Evolutionary conservation across 2,888 invertebrate genomes (phyloP), one percentile per base, ranked within the genome.

Genomic region (Ochropacha duplaris): DNA sequence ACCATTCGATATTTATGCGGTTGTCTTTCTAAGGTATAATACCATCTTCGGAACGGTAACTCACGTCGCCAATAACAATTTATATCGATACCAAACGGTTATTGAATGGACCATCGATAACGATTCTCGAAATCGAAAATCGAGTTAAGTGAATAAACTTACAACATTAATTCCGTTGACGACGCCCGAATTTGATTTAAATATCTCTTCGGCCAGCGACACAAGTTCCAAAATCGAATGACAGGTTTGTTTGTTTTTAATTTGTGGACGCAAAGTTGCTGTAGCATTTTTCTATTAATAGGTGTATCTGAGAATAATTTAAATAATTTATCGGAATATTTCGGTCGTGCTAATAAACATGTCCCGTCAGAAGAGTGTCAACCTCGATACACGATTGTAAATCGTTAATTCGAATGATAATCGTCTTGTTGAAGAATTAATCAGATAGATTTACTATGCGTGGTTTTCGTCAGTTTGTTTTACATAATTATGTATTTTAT

Each of bases 11-110:
- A 87, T 90, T 88, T 89, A 88, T 88, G 83, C 81, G 82, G 81
- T 86, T 87, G 87, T 88, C 87, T 84, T 85, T 79, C 68, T 58
- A 51, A 58, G 84, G 86, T 87, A 85, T 81, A 85, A 76, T 81
- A 83, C 82, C 85, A 84, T 89, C 88, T 83, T 77, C 76, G 79
- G 83, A 86, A 83, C 88, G 78, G 86, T 90, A 90, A 90, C 84
- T 90, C 89, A 89, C 84, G 82, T 84, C 85, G 79, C 82, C 86
- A 81, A 87, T 88, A 88, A 88, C 88, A 84, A 87, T 84, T 81
- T 88, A 88, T 89, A 88, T 84, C 86, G 87, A 84, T 87, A 80
- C 81, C 76, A 73, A 86, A 87, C 85, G 83, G 83, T 88, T 88
- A 87, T 87, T 84, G 88, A 87, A 85, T 83, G 81, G 81, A 74